These are phyloP conservation scores for Platypus cylindrus DNA, from an alignment of 2,888 invertebrate species.

Conservation along the genomic window DNA sequence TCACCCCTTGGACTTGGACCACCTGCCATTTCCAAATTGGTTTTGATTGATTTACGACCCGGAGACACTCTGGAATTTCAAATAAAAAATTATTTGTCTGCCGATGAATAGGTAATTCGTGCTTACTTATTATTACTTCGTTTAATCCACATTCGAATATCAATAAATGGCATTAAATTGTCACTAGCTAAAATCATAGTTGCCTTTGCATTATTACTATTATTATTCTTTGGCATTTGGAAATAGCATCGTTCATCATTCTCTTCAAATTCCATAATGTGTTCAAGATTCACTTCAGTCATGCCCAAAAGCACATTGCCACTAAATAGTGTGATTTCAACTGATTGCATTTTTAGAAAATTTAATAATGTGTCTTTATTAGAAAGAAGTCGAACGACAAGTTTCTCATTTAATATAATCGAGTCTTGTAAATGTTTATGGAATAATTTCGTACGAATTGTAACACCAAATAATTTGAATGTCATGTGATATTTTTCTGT, in stretches of 20 bases:
- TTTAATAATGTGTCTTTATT: conserved; percentile 22
- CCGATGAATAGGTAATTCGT: no score
- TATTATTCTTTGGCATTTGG: conserved; percentile 23
- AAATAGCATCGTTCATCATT: conserved; percentile 19
- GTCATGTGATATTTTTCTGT: conserved; percentile 27
- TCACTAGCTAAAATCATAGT: conserved; percentile 21
- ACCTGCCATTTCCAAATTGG: no score
- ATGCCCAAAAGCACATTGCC: conserved; percentile 26
- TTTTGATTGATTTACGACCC: no score
- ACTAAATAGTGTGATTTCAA: conserved; percentile 26
- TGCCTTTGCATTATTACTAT: no score
- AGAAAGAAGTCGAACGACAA: conserved; percentile 26
- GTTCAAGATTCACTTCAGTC: conserved; percentile 22
- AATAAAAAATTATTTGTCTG: no score
- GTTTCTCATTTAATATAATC: conserved; percentile 29
- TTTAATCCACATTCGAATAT: conserved; percentile 22
- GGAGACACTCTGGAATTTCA: no score
- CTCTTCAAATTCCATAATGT: conserved; percentile 19
- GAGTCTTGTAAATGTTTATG: conserved; percentile 26
- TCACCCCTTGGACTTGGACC: no score
- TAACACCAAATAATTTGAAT: conserved; percentile 30
- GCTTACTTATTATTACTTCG: no score
- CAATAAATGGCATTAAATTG: conserved; percentile 24
- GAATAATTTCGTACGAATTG: conserved; percentile 30
- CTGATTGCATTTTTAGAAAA: conserved; percentile 26